Conservation (phyloP, 2,113 vertebrate species). For the Gallinago media region DNA sequence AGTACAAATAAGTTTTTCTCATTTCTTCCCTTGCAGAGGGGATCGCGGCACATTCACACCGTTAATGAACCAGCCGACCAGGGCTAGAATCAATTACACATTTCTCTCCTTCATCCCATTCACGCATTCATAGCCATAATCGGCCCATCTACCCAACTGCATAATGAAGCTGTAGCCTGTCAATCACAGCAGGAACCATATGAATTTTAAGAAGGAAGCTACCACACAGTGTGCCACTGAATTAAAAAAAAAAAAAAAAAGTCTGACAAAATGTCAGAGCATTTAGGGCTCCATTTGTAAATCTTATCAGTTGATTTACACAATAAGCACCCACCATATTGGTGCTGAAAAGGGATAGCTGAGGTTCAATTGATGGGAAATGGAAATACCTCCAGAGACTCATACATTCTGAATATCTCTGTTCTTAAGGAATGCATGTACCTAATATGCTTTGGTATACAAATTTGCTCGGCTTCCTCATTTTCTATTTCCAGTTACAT, state of each 20-base stretch:
- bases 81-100: constrained; percentile 85
- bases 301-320: constrained; percentile 49
- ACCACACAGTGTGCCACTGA: constrained; percentile 64
- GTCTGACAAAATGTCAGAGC: constrained; percentile 67
- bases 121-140: constrained; percentile 80
- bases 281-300: constrained; percentile 55
- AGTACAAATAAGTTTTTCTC: constrained; percentile 15
- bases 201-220: constrained; percentile 75
- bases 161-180: constrained; percentile 81
- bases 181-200: constrained; percentile 76
- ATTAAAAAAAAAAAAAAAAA: constrained; percentile 63
- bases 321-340: constrained; percentile 7
- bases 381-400: constrained; percentile 35
- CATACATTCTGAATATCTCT: not conserved
- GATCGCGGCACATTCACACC: constrained; percentile 66
- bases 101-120: constrained; percentile 82
- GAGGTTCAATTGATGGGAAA: constrained; percentile 39
- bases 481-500: constrained; percentile 34
- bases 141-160: constrained; percentile 72
- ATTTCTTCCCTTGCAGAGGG: not conserved
- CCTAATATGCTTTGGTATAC: not conserved
- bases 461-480: constrained; percentile 10
- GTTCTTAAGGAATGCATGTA: not conserved
- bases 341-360: constrained; percentile 45
- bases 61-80: constrained; percentile 81